Evolutionary conservation across 2,888 invertebrate species (phyloP), one percentile per base, ranked within the genome.

Genomic region (Noctua fimbriata): DNA sequence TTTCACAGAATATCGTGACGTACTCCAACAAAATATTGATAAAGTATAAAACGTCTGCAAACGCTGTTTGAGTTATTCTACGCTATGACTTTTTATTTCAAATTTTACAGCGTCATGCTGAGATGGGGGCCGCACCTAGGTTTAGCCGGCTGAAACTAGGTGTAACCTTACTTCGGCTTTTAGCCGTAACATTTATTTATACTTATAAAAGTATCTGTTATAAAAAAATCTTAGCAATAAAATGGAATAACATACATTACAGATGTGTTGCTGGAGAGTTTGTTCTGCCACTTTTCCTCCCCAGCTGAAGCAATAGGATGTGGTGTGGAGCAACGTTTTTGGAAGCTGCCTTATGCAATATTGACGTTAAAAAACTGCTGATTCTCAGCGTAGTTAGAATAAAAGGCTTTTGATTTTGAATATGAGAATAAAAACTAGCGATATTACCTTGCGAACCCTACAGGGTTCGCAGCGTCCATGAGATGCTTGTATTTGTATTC

Each of bases 1-100:
- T 65, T 60, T 84, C 9, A 24, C 24, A 28, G 28, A 78, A 32
- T 24, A 36, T 47, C 47, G 55, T 81, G 69, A 83, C 80, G 47
- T 21, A 21, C 32, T 21, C 4, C 1, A 65, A 65, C 32, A 10
- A 21, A 32, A 36, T 65, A 32, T 36, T 36, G 18, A 65, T 12
- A 36, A 21, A 36, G 32, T 65, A 21, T 21, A 65, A 36, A 21
- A 21, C 10, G 65, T 36, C 32, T 21, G 21, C 21, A 5, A 12
- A 16, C 18, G 9, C 21, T 21, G 32, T 36, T 21, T 63, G 21
- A 32, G 28, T 60, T 36, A 36, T 36, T 36, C 4, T 4, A 36
- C 36, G 36, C 4, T 36, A 5, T 36, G 36, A 36, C 36, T 60
- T 41, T 41, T 41, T 41, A 7, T 41, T 41, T 41, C 7, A 41